Evolutionary conservation across 2,888 invertebrate genomes (phyloP).

Genomic region (Crematogaster levior): DNA sequence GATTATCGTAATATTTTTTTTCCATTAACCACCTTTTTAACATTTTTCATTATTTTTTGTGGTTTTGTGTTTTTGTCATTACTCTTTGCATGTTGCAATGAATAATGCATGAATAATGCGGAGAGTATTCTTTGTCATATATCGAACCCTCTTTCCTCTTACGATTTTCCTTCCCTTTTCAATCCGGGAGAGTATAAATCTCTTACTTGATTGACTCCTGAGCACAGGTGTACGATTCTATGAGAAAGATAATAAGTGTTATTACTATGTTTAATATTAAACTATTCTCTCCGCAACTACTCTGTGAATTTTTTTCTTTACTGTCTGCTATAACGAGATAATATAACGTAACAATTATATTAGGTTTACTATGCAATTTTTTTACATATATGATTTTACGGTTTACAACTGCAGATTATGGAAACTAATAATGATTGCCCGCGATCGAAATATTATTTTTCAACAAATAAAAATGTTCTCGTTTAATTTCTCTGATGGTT

Average conservation of each 20-base stretch:
- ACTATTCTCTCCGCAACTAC: background rate
- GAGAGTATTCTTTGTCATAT: background rate
- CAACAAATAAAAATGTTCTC: background rate
- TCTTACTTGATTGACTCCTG: background rate
- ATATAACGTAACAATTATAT: background rate
- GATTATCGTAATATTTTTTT: background rate
- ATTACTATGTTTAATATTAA: background rate
- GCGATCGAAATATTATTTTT: background rate
- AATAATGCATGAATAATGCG: background rate
- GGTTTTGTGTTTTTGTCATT: too few species aligned
- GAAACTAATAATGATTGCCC: background rate
- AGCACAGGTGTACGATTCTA: conserved; percentile 1
- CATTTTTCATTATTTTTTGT: background rate
- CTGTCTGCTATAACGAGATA: background rate
- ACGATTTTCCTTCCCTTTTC: background rate
- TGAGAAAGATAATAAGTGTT: background rate
- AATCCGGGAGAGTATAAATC: background rate
- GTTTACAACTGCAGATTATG: background rate
- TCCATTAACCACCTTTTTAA: background rate
- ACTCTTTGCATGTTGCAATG: background rate
- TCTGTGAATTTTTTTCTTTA: background rate
- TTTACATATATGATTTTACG: background rate
- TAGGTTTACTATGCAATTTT: background rate
- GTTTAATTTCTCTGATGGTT: background rate
- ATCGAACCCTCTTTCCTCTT: background rate